A percentile compares a stretch with the other conserved stretches of the same genome.
Evolutionary conservation across 2,888 invertebrate species (phyloP).

Genomic region (Mactromeris polynyma): DNA sequence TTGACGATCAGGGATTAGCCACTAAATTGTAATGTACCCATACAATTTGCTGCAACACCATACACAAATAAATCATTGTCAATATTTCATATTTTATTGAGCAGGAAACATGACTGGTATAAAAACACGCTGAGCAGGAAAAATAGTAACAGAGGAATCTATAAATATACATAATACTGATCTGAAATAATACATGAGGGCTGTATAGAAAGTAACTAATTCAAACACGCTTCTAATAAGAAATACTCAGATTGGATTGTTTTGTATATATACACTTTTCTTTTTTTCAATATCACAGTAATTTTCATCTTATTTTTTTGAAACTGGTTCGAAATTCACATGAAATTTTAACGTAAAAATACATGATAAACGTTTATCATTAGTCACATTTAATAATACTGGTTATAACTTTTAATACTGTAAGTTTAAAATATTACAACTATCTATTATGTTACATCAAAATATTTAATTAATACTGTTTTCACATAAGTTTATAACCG

Average conservation of each 20-base stretch:
- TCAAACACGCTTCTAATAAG: background rate
- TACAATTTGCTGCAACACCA: too few species aligned
- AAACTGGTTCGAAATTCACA: background rate
- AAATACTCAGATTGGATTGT: background rate
- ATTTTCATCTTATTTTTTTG: background rate
- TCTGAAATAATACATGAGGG: background rate
- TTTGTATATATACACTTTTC: too few species aligned
- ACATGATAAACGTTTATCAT: background rate
- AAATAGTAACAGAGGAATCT: background rate
- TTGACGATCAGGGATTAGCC: too few species aligned
- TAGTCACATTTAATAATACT: too few species aligned
- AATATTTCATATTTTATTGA: slow-evolving; percentile 13
- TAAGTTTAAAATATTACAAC: background rate
- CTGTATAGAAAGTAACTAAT: background rate
- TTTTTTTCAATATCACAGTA: background rate
- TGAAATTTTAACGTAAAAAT: background rate
- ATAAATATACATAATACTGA: slow-evolving; percentile 6
- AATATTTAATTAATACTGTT: background rate
- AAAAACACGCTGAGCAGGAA: slow-evolving; percentile 5
- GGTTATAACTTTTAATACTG: background rate
- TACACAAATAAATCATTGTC: background rate
- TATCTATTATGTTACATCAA: background rate
- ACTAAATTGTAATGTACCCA: too few species aligned
- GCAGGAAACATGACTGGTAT: slow-evolving; percentile 20
- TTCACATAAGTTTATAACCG: background rate